Percentiles rank a stretch among this genome's conserved stretches.
Evolutionary conservation across 2,113 vertebrate species (phyloP).

Genomic region (Caranx ignobilis): DNA sequence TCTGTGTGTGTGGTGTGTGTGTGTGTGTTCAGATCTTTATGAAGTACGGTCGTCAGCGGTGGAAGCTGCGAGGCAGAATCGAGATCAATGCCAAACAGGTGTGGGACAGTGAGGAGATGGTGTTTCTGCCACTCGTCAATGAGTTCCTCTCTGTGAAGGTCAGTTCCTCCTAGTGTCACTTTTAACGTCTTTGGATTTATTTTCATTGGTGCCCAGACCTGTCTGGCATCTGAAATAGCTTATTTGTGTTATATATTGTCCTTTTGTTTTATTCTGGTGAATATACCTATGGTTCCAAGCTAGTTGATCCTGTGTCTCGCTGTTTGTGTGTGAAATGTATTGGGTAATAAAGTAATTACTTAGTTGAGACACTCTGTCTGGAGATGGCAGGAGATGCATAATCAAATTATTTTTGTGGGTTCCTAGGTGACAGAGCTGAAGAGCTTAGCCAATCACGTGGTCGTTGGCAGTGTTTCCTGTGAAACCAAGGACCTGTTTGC

Average conservation of each 20-base stretch:
- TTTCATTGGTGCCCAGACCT: neutral
- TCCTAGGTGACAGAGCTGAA: conserved; percentile 94
- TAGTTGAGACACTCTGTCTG: no score
- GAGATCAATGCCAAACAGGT: conserved; percentile 94
- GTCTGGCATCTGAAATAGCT: neutral
- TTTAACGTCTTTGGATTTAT: neutral
- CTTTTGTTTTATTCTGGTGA: neutral
- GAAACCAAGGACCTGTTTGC: conserved; percentile 97
- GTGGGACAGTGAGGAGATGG: conserved; percentile 97
- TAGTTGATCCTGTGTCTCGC: neutral
- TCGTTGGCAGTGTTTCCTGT: conserved; percentile 95
- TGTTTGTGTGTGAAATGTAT: no score
- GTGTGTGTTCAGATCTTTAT: conserved; percentile 89
- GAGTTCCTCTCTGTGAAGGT: conserved; percentile 99
- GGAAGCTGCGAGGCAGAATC: conserved; percentile 94
- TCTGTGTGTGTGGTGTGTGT: conserved; percentile 19
- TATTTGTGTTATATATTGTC: neutral
- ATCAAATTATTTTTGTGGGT: conserved; percentile 41
- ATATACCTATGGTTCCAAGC: neutral
- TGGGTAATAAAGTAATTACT: no score
- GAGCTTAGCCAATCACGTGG: conserved; percentile 94
- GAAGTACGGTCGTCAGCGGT: conserved; percentile 95
- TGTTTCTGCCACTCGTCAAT: conserved; percentile 93
- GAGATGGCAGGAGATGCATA: neutral
- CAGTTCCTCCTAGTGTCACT: conserved; percentile 14